Percentiles rank a stretch among this genome's conserved stretches.
Evolutionary conservation across 35 echinoderm and acorn worm species (phyloP).

Genomic region (Apostichopus californicus): DNA sequence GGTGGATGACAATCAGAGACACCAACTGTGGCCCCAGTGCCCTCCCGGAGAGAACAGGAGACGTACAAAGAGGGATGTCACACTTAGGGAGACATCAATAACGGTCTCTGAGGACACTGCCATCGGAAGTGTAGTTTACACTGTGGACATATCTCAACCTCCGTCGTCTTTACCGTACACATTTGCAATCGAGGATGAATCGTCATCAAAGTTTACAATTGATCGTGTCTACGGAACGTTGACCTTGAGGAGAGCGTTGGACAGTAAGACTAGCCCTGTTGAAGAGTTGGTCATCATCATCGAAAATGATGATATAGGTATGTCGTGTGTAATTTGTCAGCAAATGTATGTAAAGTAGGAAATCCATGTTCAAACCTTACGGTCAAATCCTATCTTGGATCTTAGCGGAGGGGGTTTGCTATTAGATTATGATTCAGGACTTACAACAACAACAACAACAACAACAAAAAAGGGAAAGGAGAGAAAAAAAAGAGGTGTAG

Average conservation of each 20-base stretch:
- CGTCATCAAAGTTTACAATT: not conserved
- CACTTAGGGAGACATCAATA: not conserved
- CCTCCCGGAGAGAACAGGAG: not conserved
- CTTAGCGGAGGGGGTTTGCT: too few relatives aligned
- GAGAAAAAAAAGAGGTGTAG: too few relatives aligned
- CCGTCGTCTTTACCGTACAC: not conserved
- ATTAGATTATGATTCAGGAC: too few relatives aligned
- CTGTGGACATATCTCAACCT: not conserved
- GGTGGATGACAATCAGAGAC: not conserved
- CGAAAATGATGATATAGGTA: not conserved
- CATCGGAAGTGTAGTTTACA: not conserved
- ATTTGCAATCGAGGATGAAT: not conserved
- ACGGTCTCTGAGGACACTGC: not conserved
- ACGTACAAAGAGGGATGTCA: constrained; percentile 9
- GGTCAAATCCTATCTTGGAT: too few relatives aligned
- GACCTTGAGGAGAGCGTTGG: not conserved
- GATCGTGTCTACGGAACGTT: not conserved
- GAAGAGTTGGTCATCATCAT: not conserved
- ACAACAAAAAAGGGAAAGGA: too few relatives aligned
- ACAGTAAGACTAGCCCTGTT: not conserved
- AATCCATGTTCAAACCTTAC: too few relatives aligned
- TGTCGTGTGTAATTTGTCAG: too few relatives aligned
- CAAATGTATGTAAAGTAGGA: too few relatives aligned
- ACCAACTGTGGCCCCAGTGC: constrained; percentile 26
- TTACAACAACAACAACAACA: too few relatives aligned